phyloP scores from a whole-genome alignment of 2,888 invertebrate genomes.

The Archips crataeganus region DNA sequence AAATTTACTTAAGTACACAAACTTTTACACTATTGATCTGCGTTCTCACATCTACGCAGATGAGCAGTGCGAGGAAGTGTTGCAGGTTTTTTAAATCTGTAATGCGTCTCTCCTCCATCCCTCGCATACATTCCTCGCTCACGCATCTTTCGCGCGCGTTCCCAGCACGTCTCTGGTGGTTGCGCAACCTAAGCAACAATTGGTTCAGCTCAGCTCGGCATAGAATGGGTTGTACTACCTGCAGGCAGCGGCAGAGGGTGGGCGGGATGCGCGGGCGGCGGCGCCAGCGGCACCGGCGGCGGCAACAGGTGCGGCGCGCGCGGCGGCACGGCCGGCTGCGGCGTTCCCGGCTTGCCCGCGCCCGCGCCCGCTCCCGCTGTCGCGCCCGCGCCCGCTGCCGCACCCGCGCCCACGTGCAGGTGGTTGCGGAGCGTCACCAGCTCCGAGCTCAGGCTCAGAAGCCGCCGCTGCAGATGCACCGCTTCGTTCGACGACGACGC shows the following conservation, averaged over 20 bases:
- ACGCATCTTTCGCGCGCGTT: no score
- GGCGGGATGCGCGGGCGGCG: slow-evolving; percentile 55
- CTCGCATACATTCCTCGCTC: no score
- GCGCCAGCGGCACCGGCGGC: slow-evolving; percentile 63
- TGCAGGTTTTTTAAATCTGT: no score
- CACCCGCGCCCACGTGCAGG: slow-evolving; percentile 89
- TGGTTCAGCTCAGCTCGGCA: no score
- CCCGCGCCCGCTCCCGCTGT: slow-evolving; percentile 62
- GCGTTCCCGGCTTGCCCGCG: slow-evolving; percentile 49
- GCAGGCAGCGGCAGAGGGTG: slow-evolving; percentile 51
- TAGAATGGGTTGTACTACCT: slow-evolving; percentile 49
- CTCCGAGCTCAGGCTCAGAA: slow-evolving; percentile 96
- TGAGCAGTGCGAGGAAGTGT: no score
- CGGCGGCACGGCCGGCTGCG: slow-evolving; percentile 58
- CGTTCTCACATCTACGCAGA: no score
- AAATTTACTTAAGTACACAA: no score
- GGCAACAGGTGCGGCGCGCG: slow-evolving; percentile 58
- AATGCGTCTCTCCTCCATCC: no score
- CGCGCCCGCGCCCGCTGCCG: slow-evolving; percentile 48
- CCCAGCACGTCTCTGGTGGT: no score
- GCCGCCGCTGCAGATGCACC: slow-evolving; percentile 95
- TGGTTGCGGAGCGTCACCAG: slow-evolving; percentile 96
- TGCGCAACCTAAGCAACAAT: no score
- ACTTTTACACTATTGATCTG: no score
- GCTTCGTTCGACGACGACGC: slow-evolving; percentile 98